These are phyloP conservation scores for Nymphicus hollandicus DNA, from an alignment of 2,113 vertebrate species.

Conservation along the genomic window DNA sequence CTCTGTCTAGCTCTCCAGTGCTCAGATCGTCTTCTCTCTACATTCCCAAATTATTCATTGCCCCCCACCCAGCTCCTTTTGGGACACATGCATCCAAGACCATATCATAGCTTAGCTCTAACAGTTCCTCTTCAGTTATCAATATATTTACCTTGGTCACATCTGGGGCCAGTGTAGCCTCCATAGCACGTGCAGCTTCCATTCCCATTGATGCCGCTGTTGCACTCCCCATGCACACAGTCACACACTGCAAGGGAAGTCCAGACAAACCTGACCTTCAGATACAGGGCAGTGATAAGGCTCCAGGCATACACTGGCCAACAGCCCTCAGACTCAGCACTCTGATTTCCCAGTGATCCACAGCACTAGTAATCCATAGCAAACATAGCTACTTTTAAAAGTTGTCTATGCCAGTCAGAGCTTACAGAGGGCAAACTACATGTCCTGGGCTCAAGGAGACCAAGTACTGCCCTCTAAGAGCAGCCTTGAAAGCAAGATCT, in stretches of 20 bases:
- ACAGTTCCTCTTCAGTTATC: neutral
- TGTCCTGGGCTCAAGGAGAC: neutral
- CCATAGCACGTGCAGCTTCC: conserved; percentile 88
- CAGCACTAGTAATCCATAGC: neutral
- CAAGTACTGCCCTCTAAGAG: neutral
- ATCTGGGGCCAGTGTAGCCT: conserved; percentile 85
- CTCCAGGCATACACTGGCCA: neutral
- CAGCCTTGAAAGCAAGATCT: neutral
- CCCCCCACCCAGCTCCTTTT: neutral
- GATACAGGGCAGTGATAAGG: neutral
- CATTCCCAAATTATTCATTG: neutral
- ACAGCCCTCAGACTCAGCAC: neutral
- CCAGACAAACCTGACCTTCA: neutral
- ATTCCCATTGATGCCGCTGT: conserved; percentile 72
- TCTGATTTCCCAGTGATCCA: neutral
- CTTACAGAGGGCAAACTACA: neutral
- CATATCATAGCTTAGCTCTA: neutral
- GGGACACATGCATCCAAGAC: neutral
- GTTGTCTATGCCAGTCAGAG: neutral
- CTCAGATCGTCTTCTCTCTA: neutral
- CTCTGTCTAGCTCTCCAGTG: neutral
- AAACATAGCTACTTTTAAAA: neutral
- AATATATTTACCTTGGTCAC: conserved; percentile 80
- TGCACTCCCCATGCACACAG: conserved; percentile 85
- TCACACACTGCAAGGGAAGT: conserved; percentile 78